phyloP scores from a whole-genome alignment of 1,140 invertebrate species.

The Rhagoletis zephyria region DNA sequence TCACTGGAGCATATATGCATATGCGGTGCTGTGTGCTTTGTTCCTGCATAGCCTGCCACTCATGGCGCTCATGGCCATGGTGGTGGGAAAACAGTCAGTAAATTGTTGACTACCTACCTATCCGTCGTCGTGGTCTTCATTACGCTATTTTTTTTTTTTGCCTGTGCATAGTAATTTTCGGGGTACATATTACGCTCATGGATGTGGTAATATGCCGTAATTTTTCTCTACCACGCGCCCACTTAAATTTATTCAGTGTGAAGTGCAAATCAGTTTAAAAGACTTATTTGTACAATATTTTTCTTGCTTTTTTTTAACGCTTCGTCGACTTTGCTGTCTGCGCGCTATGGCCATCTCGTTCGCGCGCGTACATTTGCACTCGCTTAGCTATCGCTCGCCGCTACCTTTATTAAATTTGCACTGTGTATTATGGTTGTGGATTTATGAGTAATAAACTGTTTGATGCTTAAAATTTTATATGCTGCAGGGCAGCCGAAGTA shows the following conservation, averaged over 20 bases:
- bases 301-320: slow-evolving; percentile 34
- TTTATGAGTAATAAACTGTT: slow-evolving; percentile 51
- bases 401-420: slow-evolving; percentile 51
- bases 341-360: not conserved
- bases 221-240: slow-evolving; percentile 55
- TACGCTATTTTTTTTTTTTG: not conserved
- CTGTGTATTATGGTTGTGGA: slow-evolving; percentile 37
- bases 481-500: not conserved
- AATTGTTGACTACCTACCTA: slow-evolving; percentile 32
- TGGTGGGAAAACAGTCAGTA: slow-evolving; percentile 32
- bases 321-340: not conserved
- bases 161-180: not conserved
- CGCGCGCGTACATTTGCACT: not conserved
- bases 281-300: slow-evolving; percentile 50
- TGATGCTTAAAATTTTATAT: slow-evolving; percentile 20
- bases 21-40: not conserved
- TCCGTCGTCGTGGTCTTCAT: not conserved
- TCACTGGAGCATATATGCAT: too few relatives aligned
- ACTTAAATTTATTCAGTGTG: slow-evolving; percentile 55
- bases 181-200: slow-evolving; percentile 17
- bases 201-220: slow-evolving; percentile 53
- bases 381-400: not conserved
- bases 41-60: not conserved
- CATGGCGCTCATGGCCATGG: not conserved
- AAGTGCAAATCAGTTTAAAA: slow-evolving; percentile 55